Base-by-base conservation (phyloP, 2,113 vertebrate species). In the Dinomys branickii region DNA sequence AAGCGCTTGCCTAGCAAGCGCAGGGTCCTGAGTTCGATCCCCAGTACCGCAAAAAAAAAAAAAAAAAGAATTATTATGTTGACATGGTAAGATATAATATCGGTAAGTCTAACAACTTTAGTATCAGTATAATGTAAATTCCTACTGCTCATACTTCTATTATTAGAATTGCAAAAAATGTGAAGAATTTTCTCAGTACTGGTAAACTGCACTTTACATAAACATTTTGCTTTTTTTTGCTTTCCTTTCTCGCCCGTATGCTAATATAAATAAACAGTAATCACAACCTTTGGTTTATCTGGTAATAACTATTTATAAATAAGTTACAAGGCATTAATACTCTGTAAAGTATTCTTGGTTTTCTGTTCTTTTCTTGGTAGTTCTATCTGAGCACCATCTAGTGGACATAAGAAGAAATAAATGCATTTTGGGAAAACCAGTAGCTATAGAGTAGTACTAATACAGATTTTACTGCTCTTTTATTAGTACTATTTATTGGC, bases 371-470 rank as follows among this genome's bases (percentile, higher is more conserved):
- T 86, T 90, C 58, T 95, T 50, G 17, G 44, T 4, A 35, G 54
- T 44, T 93, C 77, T 61, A 93, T 88, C 71, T 94, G 94, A 65
- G 80, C 96, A 56, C 98, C 98, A 97, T 58, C 98, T 98, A 97
- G 98, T 97, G 98, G 97, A 71, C 58, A 91, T 59, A 87, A 58
- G 73, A 94, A 88, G 54, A 92, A 97, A 96, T 26, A 81, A 35
- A 87, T 7, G 73, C 24, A 67, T 7, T 75, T 73, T 28, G 92
- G 78, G 35, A 86, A 56, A 90, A 65, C 13, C 26, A 96, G 16
- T 89, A 85, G n/a, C 38, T 85, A 85, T 67, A 92, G 1, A 2
- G n/a, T 22, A 73, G 33, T 83, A 4, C 47, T 85, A 33, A 22
- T 88, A 82, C 75, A 28, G 7, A 82, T 96, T 47, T 82, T 90